Percentiles rank a stretch among this genome's conserved stretches.
Conservation (phyloP, 2,888 invertebrate species). For the Phalera bucephala region DNA sequence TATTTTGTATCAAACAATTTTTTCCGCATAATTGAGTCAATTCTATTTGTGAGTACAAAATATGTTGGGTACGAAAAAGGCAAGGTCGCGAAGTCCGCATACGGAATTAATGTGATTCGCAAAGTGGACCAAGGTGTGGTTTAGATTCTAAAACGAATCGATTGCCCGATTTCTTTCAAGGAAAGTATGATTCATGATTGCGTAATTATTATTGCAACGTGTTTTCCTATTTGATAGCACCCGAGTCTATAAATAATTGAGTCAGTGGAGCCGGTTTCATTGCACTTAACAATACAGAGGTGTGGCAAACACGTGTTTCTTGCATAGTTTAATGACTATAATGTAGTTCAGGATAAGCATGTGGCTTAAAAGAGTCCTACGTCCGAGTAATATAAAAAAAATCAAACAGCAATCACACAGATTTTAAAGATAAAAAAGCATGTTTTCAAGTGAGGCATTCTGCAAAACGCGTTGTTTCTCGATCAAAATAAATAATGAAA, state of each 20-base stretch:
- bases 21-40: slow-evolving; percentile 8
- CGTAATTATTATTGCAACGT: slow-evolving; percentile 16
- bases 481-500: background rate
- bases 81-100: slow-evolving; percentile 23
- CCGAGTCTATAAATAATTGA: background rate
- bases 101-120: slow-evolving; percentile 25
- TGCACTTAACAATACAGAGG: background rate
- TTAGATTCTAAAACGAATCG: slow-evolving; percentile 21
- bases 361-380: too few relatives aligned
- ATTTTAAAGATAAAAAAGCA: background rate
- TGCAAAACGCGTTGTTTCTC: background rate
- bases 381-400: too few relatives aligned
- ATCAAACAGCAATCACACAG: too few relatives aligned
- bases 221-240: slow-evolving; percentile 13
- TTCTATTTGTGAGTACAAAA: slow-evolving; percentile 4
- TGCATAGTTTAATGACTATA: background rate
- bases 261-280: background rate
- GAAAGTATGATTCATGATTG: slow-evolving; percentile 33
- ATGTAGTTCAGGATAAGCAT: background rate
- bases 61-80: slow-evolving; percentile 9
- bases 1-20: slow-evolving; percentile 7
- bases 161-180: slow-evolving; percentile 32
- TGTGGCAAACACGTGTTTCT: slow-evolving; percentile 9
- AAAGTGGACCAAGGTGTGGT: slow-evolving; percentile 32
- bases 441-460: background rate